Conservation (phyloP, 2,888 invertebrate species). For the Phragmatobia fuliginosa region DNA sequence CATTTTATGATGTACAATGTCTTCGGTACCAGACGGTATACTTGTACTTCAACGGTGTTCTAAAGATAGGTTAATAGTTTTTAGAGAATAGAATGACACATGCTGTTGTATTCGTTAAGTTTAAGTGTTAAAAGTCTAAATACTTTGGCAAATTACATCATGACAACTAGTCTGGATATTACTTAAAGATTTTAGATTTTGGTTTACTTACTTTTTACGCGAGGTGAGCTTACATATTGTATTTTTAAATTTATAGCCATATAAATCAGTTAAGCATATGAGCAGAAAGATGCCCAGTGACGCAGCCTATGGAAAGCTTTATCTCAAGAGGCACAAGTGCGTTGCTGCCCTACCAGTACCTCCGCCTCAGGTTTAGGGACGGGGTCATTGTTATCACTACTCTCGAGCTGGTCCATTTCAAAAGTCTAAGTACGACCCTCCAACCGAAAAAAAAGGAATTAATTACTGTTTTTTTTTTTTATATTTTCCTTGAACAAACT, state of each 20-base stretch:
- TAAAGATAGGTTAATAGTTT: conserved; percentile 18
- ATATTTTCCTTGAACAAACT: too few relatives aligned
- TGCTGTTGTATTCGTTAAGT: not conserved
- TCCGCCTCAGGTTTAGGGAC: too few relatives aligned
- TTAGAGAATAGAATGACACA: not conserved
- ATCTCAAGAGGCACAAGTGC: too few relatives aligned
- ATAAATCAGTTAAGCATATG: not conserved
- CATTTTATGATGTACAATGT: conserved; percentile 53
- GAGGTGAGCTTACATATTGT: not conserved
- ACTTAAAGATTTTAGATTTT: not conserved
- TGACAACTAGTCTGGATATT: not conserved
- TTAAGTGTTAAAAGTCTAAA: not conserved
- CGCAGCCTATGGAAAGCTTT: not conserved
- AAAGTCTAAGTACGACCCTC: too few relatives aligned
- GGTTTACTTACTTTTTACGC: not conserved
- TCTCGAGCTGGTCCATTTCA: too few relatives aligned
- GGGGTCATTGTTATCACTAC: too few relatives aligned
- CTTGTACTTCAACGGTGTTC: conserved; percentile 19
- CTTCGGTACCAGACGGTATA: conserved; percentile 46
- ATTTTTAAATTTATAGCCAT: too few relatives aligned
- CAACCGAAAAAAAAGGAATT: too few relatives aligned
- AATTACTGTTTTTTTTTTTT: too few relatives aligned
- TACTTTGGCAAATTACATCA: not conserved
- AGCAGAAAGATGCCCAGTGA: not conserved
- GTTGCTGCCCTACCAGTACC: too few relatives aligned